Percentiles rank a stretch among this genome's conserved stretches.
phyloP scores from a whole-genome alignment of 2,888 invertebrate species.

The Lobophora halterata region DNA sequence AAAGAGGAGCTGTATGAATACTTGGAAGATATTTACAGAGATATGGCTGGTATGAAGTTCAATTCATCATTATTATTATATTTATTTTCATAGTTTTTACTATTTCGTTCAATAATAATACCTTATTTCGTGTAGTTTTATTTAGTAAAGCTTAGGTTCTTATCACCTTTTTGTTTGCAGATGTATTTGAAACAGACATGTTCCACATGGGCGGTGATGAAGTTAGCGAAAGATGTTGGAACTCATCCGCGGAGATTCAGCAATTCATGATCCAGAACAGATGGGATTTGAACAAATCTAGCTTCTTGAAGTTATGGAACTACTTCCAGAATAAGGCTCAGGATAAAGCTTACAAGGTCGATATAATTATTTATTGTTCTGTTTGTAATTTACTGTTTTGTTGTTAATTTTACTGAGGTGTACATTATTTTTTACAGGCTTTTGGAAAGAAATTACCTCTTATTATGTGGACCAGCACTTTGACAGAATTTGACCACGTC shows the following conservation, averaged over 20 bases:
- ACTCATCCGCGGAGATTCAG: conserved; percentile 83
- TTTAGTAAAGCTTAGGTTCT: too few species aligned
- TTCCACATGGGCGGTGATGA: conserved; percentile 96
- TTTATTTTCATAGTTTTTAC: neutral
- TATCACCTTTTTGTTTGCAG: conserved; percentile 39
- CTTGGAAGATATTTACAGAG: conserved; percentile 85
- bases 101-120: neutral
- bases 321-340: conserved; percentile 87
- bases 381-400: neutral
- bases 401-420: neutral
- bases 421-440: conserved; percentile 43
- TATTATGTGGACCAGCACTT: conserved; percentile 90
- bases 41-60: conserved; percentile 83
- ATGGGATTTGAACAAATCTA: conserved; percentile 80
- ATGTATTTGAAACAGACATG: conserved; percentile 84
- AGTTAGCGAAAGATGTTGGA: conserved; percentile 88
- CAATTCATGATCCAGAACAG: conserved; percentile 84
- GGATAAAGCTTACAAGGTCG: conserved; percentile 76
- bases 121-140: too few species aligned
- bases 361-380: neutral
- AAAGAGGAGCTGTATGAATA: conserved; percentile 85
- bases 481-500: conserved; percentile 85
- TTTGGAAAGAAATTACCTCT: conserved; percentile 81
- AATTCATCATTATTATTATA: neutral
- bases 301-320: conserved; percentile 86